Conservation (phyloP, 2,113 vertebrate genomes). For the Chrysochloris asiatica region DNA sequence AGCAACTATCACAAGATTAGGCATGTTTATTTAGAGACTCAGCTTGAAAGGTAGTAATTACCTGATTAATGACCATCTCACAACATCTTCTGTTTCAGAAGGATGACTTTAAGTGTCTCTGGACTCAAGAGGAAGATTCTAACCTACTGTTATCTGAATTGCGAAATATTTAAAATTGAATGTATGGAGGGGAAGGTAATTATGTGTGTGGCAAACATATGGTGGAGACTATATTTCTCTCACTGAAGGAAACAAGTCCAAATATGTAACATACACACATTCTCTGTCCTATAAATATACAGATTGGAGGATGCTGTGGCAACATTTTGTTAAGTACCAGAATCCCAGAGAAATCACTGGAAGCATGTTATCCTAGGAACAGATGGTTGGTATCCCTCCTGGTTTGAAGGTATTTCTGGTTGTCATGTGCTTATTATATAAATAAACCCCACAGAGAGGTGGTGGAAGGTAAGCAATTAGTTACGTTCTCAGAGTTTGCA, state of each 20-base stretch:
- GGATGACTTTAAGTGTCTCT: conserved; percentile 20
- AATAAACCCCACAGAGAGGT: conserved; percentile 62
- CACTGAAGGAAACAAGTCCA: conserved; percentile 55
- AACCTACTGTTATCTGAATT: conserved; percentile 48
- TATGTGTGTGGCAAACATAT: conserved; percentile 71
- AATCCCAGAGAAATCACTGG: conserved; percentile 60
- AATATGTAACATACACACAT: conserved; percentile 62
- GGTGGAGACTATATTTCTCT: conserved; percentile 69
- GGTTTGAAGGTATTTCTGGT: conserved; percentile 73
- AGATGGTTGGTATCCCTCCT: conserved; percentile 69
- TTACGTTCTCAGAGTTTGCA: conserved; percentile 27
- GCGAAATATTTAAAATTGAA: conserved; percentile 57
- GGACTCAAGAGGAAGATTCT: conserved; percentile 46
- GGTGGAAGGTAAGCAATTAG: conserved; percentile 53
- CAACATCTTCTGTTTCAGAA: conserved; percentile 13
- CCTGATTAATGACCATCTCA: conserved; percentile 53
- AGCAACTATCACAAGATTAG: background rate
- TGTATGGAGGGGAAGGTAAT: conserved; percentile 54
- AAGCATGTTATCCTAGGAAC: conserved; percentile 60
- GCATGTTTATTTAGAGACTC: conserved; percentile 23
- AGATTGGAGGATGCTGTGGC: conserved; percentile 51
- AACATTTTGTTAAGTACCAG: conserved; percentile 70
- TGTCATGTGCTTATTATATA: conserved; percentile 72
- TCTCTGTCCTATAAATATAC: conserved; percentile 59
- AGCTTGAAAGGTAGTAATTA: conserved; percentile 44